A percentile compares a stretch with the other conserved stretches of the same genome.
Conservation (phyloP, 2,888 invertebrate species). For the Choristoneura rosaceana region DNA sequence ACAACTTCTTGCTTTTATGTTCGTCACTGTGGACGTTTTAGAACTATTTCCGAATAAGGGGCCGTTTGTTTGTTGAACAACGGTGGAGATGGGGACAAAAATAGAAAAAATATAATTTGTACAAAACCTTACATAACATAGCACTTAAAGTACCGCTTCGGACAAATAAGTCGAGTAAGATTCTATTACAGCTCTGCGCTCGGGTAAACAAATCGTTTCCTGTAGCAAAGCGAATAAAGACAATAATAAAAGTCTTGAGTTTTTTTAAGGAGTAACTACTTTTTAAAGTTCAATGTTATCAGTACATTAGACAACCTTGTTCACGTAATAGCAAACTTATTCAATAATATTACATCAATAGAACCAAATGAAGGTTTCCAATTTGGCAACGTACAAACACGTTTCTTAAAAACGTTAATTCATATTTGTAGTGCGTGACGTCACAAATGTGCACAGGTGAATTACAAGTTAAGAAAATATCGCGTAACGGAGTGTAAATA, state of each 20-base stretch:
- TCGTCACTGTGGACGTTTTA: constrained; percentile 16
- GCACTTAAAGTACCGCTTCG: constrained; percentile 17
- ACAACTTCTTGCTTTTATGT: constrained; percentile 30
- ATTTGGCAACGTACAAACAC: constrained; percentile 13
- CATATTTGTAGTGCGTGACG: constrained; percentile 32
- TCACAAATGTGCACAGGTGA: constrained; percentile 37
- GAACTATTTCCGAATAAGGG: constrained; percentile 35
- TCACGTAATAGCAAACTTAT: background rate
- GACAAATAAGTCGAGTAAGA: constrained; percentile 22
- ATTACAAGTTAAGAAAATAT: constrained; percentile 26
- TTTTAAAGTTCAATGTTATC: constrained; percentile 19
- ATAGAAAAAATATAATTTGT: constrained; percentile 24
- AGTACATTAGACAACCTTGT: constrained; percentile 14
- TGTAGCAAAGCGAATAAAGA: constrained; percentile 11
- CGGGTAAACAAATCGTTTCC: constrained; percentile 34
- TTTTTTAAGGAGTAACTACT: constrained; percentile 9
- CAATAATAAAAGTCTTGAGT: constrained; percentile 28
- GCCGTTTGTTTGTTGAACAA: constrained; percentile 11
- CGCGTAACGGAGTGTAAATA: constrained; percentile 34
- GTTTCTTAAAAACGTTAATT: constrained; percentile 13
- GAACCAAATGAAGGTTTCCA: constrained; percentile 19
- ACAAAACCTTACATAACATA: constrained; percentile 25
- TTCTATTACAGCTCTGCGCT: constrained; percentile 13
- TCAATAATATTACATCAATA: background rate
- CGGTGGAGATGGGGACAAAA: constrained; percentile 5